Conservation (phyloP, 2,888 invertebrate genomes). For the Gastracanthus pulcherrimus region DNA sequence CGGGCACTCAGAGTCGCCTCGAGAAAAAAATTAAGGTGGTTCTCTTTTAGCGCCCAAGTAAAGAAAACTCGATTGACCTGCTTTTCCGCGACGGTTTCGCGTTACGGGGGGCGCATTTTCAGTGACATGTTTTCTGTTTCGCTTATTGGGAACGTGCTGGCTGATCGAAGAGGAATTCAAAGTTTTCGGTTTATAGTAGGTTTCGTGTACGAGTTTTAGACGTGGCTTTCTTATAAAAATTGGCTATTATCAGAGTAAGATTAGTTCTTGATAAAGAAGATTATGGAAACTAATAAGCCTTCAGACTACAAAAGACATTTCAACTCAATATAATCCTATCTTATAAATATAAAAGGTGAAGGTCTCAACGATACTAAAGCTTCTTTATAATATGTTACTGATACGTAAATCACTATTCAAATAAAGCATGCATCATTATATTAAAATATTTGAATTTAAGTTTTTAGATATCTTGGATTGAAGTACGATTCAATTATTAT, state of each 20-base stretch:
- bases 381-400: neutral
- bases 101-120: neutral
- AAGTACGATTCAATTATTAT: no score
- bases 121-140: neutral
- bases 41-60: neutral
- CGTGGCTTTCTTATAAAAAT: no score
- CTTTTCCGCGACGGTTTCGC: neutral
- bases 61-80: conserved; percentile 41
- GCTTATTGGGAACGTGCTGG: no score
- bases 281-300: no score
- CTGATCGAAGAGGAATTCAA: neutral
- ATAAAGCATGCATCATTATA: no score
- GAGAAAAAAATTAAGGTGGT: neutral
- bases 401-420: neutral
- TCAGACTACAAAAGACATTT: no score
- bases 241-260: no score
- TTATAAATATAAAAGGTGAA: neutral
- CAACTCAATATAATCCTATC: neutral
- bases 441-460: no score
- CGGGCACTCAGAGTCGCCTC: neutral
- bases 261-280: no score
- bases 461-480: no score
- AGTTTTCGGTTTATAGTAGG: no score
- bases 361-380: neutral
- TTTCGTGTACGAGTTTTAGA: no score